Evolutionary conservation across 2,797 vertebrate species (phyloP), one percentile per base, ranked within the genome.

Genomic region (Spinibarbus caldwelli): DNA sequence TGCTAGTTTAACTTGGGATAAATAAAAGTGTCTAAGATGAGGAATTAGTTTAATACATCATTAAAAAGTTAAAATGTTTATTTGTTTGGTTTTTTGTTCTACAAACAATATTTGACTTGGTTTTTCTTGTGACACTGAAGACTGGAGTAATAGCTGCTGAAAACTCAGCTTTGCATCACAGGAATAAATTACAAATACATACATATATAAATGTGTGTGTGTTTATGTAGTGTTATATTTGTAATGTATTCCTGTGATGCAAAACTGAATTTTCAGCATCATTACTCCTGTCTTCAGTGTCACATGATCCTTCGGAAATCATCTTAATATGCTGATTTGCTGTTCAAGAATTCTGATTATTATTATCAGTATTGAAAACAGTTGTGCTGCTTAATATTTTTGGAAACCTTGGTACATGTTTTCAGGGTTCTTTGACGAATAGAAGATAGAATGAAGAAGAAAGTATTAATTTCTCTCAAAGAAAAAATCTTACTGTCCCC

Each of bases 1-100:
- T 85, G 73, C 62, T 43, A 73, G 85, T 89, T 86, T 66, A 81
- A 83, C 78, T 52, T 80, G 26, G 52, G 54, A 72, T 41, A 45
- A 45, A 72, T 43, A 29, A 15, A 17, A 45, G 17, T 81, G 11
- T 17, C 6, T 43, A 43, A 71, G n/a, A 10, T 9, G 9, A 29
- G 11, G 14, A 57, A 54, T 38, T 29, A 73, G 15, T 17, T 29
- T 8, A 72, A 47, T 29, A 19, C 4, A 17, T 29, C 14, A 29
- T 26, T 72, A 14, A 43, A 71, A 71, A 43, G 21, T 29, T 72
- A 0, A 71, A 71, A 62, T 14, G 5, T 26, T 59, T 59, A 5
- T 62, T 15, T 57, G 54, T 26, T n/a, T 7, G 12, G 41, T 10
- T 12, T 43, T 6, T 62, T 57, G 54, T 59, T 26, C 2, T 5